Base-by-base conservation (phyloP, 2,113 vertebrate species). In the Psophia crepitans region DNA sequence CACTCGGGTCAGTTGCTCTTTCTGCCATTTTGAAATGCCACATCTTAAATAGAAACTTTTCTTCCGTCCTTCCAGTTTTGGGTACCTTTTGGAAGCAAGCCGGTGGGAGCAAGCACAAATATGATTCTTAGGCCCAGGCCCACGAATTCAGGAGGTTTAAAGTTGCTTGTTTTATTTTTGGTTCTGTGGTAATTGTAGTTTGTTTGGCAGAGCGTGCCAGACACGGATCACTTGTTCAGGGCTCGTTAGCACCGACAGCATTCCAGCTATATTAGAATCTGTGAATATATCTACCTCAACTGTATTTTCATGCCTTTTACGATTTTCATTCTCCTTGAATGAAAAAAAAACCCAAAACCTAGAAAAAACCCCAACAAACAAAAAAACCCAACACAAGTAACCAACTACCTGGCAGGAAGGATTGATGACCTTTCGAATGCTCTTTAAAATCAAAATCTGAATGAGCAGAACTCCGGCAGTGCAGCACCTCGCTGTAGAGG, bases 31-130 rank as follows among this genome's bases (percentile, higher is more conserved):
- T 80, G 57, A 95, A 95, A 94, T 96, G 69, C 78, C 78, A 35
- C 17, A 23, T 92, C 83, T 92, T 84, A 89, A 73, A 79, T 91
- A 91, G 87, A 90, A 97, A 91, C 84, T 82, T 96, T 48, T 68
- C 69, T 93, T 92, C 76, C 78, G 23, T 71, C 46, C 49, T 90
- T 87, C 84, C 63, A 69, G 43, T 80, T 95, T 61, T 80, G 81
- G 49, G 39, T 84, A 57, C 23, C 28, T 89, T 82, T 95, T 87
- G 89, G 86, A 96, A 76, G 22, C 12, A 9, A 94, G 74, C 65
- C 80, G 69, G 20, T 74, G 41, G 16, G 12, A 92, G 44, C 86
- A 84, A 94, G 83, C 68, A 76, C 76, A 88, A 54, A 63, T 76
- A 53, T 5, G 41, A 89, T 51, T 78, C 84, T 44, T 68, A 69